Evolutionary conservation across 2,888 invertebrate genomes (phyloP).

Genomic region (Euplagia quadripunctaria): DNA sequence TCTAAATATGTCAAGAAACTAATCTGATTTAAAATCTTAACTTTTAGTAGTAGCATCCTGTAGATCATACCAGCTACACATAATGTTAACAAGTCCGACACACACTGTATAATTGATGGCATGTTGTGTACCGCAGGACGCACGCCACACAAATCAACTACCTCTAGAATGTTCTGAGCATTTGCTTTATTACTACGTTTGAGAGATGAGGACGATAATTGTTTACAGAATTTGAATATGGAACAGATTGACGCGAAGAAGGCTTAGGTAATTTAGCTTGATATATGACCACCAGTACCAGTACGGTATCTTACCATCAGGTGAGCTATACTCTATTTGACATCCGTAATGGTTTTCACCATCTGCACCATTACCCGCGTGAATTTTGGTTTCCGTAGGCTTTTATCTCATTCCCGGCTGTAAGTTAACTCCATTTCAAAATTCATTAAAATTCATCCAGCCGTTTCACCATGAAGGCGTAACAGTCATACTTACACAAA

Average conservation of each 20-base stretch:
- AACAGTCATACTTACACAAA: too few relatives aligned
- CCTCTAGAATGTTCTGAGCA: conserved; percentile 17
- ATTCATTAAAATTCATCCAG: too few relatives aligned
- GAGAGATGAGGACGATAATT: conserved; percentile 14
- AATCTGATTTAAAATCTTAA: not conserved
- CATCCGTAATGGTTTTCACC: too few relatives aligned
- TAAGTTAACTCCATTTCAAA: too few relatives aligned
- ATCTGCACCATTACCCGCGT: too few relatives aligned
- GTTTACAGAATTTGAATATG: conserved; percentile 20
- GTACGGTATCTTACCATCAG: too few relatives aligned
- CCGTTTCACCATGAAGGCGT: too few relatives aligned
- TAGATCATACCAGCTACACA: not conserved
- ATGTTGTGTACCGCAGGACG: conserved; percentile 8
- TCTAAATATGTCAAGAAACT: not conserved
- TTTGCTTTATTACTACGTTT: conserved; percentile 16
- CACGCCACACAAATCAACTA: conserved; percentile 21
- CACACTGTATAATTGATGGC: conserved; percentile 17
- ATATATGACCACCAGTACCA: not conserved
- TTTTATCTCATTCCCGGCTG: too few relatives aligned
- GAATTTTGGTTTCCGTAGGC: too few relatives aligned
- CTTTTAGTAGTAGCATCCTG: too few relatives aligned
- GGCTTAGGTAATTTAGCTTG: not conserved
- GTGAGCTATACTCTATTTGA: too few relatives aligned
- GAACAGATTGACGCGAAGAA: not conserved
- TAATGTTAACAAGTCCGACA: conserved; percentile 19